Percentiles rank a stretch among this genome's conserved stretches.
phyloP scores from a whole-genome alignment of 2,113 vertebrate genomes.

The Raja brachyura region DNA sequence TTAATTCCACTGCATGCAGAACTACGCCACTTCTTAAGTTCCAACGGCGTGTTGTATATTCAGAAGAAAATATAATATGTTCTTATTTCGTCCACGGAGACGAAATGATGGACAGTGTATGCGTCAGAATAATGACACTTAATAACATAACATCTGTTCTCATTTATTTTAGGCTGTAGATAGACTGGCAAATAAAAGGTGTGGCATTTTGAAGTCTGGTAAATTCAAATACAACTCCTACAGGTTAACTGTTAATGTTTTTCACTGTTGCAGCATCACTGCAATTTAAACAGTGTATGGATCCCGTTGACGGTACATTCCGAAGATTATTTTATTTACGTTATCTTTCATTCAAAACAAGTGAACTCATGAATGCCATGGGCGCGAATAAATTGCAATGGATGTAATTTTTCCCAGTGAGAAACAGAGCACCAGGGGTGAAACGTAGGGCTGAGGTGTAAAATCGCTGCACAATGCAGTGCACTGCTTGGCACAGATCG shows the following conservation, averaged over 20 bases:
- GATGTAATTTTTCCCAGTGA: neutral
- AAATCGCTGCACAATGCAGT: slow-evolving; percentile 19
- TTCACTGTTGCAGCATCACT: neutral
- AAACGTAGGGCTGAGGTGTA: neutral
- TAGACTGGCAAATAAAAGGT: slow-evolving; percentile 13
- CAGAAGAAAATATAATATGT: slow-evolving; percentile 4
- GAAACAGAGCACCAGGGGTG: neutral
- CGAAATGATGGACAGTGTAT: neutral
- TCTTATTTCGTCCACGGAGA: neutral
- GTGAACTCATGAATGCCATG: neutral
- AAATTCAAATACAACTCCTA: slow-evolving; percentile 5
- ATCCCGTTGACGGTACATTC: neutral
- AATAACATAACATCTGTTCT: neutral
- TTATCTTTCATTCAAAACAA: neutral
- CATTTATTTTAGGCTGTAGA: neutral
- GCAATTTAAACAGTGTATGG: neutral
- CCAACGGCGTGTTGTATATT: neutral
- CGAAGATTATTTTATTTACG: too few species aligned
- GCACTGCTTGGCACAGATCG: neutral
- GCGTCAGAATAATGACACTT: neutral
- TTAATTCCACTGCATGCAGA: neutral
- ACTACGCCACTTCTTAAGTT: neutral
- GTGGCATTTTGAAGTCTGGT: slow-evolving; percentile 21
- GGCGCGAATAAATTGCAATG: neutral
- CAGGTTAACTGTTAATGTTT: neutral